These are phyloP conservation scores for Xanthostigma xanthostigma DNA, from an alignment of 2,888 invertebrate genomes.

Conservation along the genomic window DNA sequence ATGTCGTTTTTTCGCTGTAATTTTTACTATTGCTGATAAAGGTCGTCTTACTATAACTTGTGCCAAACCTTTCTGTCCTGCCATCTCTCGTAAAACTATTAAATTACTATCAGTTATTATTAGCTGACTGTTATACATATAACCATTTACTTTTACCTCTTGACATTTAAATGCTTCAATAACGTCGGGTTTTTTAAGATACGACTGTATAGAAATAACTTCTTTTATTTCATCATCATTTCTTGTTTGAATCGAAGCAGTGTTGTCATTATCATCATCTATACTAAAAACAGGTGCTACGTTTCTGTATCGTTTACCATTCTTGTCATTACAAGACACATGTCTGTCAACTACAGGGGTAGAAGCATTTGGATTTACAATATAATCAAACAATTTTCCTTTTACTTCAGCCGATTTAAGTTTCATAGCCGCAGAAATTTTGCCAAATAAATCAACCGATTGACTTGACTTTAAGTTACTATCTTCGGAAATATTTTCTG, in stretches of 20 bases:
- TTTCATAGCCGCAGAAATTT: conserved; percentile 76
- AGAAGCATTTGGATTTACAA: conserved; percentile 63
- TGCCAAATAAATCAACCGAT: conserved; percentile 61
- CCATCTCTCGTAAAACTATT: conserved; percentile 67
- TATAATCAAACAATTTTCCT: conserved; percentile 83
- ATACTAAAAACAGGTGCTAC: conserved; percentile 89
- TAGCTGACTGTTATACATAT: conserved; percentile 76
- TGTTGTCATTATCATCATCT: conserved; percentile 67
- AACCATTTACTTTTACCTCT: conserved; percentile 80
- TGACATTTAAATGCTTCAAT: conserved; percentile 81
- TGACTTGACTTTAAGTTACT: conserved; percentile 17
- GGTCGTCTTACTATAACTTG: conserved; percentile 78
- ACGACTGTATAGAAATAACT: conserved; percentile 64
- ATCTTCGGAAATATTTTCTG: conserved; percentile 20
- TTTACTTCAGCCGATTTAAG: conserved; percentile 84
- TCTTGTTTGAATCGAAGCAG: conserved; percentile 28
- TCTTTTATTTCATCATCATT: conserved; percentile 54
- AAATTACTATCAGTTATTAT: conserved; percentile 77
- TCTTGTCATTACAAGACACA: conserved; percentile 69
- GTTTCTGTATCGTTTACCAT: conserved; percentile 79
- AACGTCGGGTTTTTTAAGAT: conserved; percentile 70
- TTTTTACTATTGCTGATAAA: conserved; percentile 85
- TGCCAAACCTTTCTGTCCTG: conserved; percentile 61
- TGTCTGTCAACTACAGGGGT: conserved; percentile 52
- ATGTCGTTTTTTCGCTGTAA: conserved; percentile 89